Conservation (phyloP, 2,113 vertebrate genomes). For the Sminthopsis crassicaudata region DNA sequence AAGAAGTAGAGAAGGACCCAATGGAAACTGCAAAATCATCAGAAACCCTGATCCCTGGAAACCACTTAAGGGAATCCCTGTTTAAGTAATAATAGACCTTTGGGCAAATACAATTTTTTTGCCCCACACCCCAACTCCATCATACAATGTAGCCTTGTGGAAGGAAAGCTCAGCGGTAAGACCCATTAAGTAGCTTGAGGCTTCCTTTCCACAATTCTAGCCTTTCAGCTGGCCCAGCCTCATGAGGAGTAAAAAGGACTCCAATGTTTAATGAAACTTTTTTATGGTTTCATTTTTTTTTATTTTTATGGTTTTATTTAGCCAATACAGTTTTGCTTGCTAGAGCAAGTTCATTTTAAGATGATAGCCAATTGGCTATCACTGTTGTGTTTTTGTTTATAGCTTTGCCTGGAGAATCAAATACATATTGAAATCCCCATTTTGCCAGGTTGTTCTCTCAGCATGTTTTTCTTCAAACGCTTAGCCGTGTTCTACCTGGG, state of each 20-base stretch:
- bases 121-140: background rate
- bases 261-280: background rate
- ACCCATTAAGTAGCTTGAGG: background rate
- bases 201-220: background rate
- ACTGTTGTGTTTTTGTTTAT: background rate
- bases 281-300: background rate
- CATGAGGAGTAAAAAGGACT: background rate
- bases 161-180: rapidly evolving
- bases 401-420: background rate
- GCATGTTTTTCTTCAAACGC: background rate
- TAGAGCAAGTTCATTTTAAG: background rate
- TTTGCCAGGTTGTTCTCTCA: background rate
- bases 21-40: conserved; percentile 38
- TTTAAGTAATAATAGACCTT: conserved; percentile 53
- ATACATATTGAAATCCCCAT: background rate
- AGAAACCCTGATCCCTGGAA: conserved; percentile 27
- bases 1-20: conserved; percentile 39
- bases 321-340: background rate
- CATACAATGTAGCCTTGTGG: conserved; percentile 35
- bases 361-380: background rate
- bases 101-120: conserved; percentile 57
- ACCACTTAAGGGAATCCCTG: conserved; percentile 24
- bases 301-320: background rate
- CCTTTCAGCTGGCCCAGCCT: background rate
- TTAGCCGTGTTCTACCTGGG: background rate